Conservation (phyloP, 2,797 vertebrate species). For the Melanogrammus aeglefinus region DNA sequence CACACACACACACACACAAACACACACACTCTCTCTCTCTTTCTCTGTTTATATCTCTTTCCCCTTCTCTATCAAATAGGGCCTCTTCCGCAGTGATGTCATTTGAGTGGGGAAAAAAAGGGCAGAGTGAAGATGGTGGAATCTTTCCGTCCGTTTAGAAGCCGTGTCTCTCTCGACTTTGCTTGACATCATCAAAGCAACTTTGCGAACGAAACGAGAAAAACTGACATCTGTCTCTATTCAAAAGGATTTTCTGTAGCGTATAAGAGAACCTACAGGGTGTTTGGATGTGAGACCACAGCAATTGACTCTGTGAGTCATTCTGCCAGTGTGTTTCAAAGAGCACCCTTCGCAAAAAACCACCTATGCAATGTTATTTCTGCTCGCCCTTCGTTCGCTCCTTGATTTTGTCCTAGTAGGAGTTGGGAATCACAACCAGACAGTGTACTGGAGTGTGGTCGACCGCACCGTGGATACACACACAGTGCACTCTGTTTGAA, state of each 20-base stretch:
- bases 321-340: too few relatives aligned
- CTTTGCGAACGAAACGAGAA: not conserved
- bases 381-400: not conserved
- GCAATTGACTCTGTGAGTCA: constrained; percentile 37
- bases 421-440: constrained; percentile 5
- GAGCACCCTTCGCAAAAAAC: too few relatives aligned
- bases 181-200: too few relatives aligned
- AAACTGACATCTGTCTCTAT: constrained; percentile 11
- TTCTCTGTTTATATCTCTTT: constrained; percentile 10
- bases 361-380: too few relatives aligned
- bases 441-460: constrained; percentile 32
- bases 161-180: too few relatives aligned
- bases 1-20: not conserved
- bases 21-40: too few relatives aligned
- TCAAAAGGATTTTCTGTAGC: constrained; percentile 7
- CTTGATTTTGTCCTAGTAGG: constrained; percentile 21
- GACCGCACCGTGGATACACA: constrained; percentile 13
- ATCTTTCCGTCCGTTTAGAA: too few relatives aligned
- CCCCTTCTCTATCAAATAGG: constrained; percentile 14
- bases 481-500: constrained; percentile 22
- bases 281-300: constrained; percentile 26
- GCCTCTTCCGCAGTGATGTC: constrained; percentile 21
- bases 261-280: constrained; percentile 14
- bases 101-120: constrained; percentile 17
- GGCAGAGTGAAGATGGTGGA: not conserved